Percentiles rank a stretch among this genome's conserved stretches.
Conservation (phyloP, 2,113 vertebrate species). For the Phyllopteryx taeniolatus region DNA sequence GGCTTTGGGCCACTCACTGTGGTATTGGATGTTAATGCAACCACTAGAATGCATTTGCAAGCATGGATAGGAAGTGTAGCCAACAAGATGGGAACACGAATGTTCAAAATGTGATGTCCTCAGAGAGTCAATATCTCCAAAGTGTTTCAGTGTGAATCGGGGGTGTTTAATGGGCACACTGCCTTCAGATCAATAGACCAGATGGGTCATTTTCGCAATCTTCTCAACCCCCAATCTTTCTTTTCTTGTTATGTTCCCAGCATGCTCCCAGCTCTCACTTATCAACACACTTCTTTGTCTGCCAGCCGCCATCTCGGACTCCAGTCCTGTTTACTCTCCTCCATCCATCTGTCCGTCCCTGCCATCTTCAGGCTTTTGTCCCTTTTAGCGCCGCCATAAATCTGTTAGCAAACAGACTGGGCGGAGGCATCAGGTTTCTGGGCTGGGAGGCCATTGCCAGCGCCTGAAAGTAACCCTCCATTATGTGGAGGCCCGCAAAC, state of each 20-base stretch:
- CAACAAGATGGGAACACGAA: slow-evolving; percentile 6
- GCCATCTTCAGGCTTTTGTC: slow-evolving; percentile 63
- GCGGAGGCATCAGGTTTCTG: slow-evolving; percentile 72
- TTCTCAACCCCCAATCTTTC: slow-evolving; percentile 10
- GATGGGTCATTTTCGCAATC: background rate
- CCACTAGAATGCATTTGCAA: slow-evolving; percentile 4
- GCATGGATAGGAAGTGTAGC: slow-evolving; percentile 6
- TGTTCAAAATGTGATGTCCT: background rate
- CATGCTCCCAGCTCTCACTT: slow-evolving; percentile 41
- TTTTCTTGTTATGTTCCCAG: slow-evolving; percentile 44
- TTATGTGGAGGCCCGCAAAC: slow-evolving; percentile 72
- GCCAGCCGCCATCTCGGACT: slow-evolving; percentile 49
- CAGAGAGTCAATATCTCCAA: background rate
- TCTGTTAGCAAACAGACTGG: slow-evolving; percentile 77
- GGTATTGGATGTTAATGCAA: background rate
- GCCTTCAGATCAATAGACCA: slow-evolving; percentile 1
- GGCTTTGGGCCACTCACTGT: background rate
- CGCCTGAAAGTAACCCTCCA: slow-evolving; percentile 70
- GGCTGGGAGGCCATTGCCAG: slow-evolving; percentile 64
- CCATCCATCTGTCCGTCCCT: slow-evolving; percentile 48
- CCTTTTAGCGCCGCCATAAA: slow-evolving; percentile 74
- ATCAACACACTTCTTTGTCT: slow-evolving; percentile 61
- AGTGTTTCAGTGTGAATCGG: background rate
- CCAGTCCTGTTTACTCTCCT: slow-evolving; percentile 48
- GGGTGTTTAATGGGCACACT: background rate